These are phyloP conservation scores for Emberiza fucata DNA, from an alignment of 2,113 vertebrate species.

Conservation along the genomic window DNA sequence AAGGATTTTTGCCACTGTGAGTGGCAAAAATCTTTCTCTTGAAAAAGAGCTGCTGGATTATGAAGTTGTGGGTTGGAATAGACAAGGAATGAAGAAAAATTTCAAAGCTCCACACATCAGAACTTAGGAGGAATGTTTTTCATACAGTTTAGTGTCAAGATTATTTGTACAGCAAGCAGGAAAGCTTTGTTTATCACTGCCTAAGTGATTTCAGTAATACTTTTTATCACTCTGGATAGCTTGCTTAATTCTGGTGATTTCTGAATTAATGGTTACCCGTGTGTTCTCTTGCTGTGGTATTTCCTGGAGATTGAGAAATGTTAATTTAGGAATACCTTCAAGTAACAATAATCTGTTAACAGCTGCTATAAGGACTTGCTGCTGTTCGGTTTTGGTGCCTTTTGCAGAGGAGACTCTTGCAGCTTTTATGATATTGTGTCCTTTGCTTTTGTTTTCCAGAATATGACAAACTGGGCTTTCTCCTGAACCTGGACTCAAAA, in stretches of 20 bases:
- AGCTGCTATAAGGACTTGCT: background rate
- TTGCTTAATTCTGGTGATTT: background rate
- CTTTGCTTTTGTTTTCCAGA: conserved; percentile 80
- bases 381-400: background rate
- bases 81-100: background rate
- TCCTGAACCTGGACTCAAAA: conserved; percentile 91
- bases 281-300: background rate
- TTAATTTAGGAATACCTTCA: background rate
- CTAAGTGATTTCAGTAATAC: background rate
- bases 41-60: background rate
- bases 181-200: background rate
- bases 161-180: background rate
- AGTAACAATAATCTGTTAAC: background rate
- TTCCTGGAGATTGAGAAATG: background rate
- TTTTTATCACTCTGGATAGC: background rate
- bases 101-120: background rate
- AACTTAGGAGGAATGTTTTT: background rate
- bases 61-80: background rate
- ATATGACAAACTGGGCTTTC: conserved; percentile 94
- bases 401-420: background rate
- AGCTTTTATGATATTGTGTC: conserved; percentile 21
- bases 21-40: background rate
- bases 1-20: background rate
- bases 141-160: background rate
- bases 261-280: background rate